phyloP scores from a whole-genome alignment of 2,113 vertebrate genomes.

The Gasterosteus nipponicus region DNA sequence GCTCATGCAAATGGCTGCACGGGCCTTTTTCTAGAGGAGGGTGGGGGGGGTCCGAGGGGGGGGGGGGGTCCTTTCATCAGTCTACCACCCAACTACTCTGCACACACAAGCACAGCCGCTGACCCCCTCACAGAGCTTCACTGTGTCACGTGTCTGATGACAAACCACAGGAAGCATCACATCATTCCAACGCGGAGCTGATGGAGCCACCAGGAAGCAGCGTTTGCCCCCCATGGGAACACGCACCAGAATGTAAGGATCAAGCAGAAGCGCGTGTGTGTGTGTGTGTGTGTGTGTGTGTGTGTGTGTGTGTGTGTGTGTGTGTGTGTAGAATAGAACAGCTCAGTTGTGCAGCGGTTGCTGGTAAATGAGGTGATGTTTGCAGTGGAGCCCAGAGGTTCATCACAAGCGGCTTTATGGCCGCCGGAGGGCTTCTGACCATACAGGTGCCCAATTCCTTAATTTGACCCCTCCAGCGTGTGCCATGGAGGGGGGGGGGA shows the following conservation, averaged over 20 bases:
- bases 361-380: conserved; percentile 56
- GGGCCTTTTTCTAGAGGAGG: conserved; percentile 61
- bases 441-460: neutral
- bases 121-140: conserved; percentile 25
- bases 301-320: no score
- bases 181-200: neutral
- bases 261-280: no score
- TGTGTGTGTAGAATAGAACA: no score
- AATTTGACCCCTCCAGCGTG: neutral
- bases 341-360: conserved; percentile 23
- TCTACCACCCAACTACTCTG: conserved; percentile 50
- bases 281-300: no score
- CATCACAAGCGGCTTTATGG: conserved; percentile 68
- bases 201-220: no score
- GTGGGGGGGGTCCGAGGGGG: conserved; percentile 26
- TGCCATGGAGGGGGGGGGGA: neutral
- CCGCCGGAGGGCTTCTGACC: conserved; percentile 57
- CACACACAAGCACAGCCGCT: conserved; percentile 43
- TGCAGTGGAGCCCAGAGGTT: conserved; percentile 59
- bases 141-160: neutral
- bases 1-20: conserved; percentile 83
- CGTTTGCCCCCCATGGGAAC: no score
- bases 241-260: no score
- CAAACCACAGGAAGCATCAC: neutral
- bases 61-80: conserved; percentile 50